Percentiles rank a stretch among this genome's conserved stretches.
These are phyloP conservation scores for Anthoscopus minutus DNA, from an alignment of 2,113 vertebrate genomes.

Conservation along the genomic window DNA sequence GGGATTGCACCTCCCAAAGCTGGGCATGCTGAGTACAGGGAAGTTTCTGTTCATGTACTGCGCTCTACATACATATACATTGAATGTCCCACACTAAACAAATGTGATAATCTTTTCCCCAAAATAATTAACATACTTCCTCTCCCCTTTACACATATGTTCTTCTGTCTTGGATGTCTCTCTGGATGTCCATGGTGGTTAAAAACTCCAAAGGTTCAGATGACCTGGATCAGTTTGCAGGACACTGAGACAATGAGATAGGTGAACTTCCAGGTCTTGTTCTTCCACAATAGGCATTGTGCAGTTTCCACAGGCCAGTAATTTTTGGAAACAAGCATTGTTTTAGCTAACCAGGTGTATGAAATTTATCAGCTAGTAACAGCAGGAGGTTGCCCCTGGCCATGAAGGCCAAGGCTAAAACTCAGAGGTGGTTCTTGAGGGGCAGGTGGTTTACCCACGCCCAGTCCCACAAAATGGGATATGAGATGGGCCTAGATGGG, in stretches of 20 bases:
- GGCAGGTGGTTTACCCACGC: background rate
- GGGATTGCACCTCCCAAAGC: background rate
- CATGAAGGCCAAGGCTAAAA: background rate
- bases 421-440: background rate
- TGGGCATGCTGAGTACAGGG: background rate
- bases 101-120: background rate
- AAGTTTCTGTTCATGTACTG: background rate
- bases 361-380: background rate
- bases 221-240: too few relatives aligned
- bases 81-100: background rate
- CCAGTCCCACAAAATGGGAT: accelerated
- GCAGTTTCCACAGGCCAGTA: background rate
- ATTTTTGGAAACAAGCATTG: background rate
- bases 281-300: background rate
- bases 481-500: accelerated
- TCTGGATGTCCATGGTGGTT: too few relatives aligned
- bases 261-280: background rate
- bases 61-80: background rate
- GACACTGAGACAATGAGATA: background rate
- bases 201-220: too few relatives aligned
- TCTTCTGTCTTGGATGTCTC: background rate
- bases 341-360: background rate
- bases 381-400: background rate
- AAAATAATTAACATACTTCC: background rate
- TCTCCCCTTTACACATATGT: accelerated